Evolutionary conservation across 2,113 vertebrate species (phyloP), one percentile per base, ranked within the genome.

Genomic region (Casuarius casuarius): DNA sequence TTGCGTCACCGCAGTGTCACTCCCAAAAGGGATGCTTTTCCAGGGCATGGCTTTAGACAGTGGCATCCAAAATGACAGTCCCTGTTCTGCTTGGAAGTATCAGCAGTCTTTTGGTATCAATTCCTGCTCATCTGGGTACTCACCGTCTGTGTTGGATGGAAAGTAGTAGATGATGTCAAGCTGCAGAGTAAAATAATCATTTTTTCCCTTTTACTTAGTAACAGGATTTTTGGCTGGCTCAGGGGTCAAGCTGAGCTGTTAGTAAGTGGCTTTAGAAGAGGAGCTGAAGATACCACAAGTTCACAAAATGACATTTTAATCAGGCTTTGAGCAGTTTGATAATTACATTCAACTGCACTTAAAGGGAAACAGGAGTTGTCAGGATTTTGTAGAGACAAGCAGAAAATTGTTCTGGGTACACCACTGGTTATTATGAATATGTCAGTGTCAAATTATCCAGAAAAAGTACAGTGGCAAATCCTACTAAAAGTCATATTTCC

Each of bases 241-340:
- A 11, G 33, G 68, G 73, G 72, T 89, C 6, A 21, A 62, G 21
- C 74, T 42, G 63, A 85, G 91, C 74, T 94, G 73, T 68, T 29
- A 70, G 66, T 12, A 46, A 66, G 33, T 16, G 76, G 89, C 73
- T 95, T 77, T 46, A 33, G 74, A 61, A 87, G 77, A 94, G 71
- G 62, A 76, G 79, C 31, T 86, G 83, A 65, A 84, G 79, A 59
- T 63, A 62, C 42, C 70, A 87, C 68, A 95, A 93, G 92, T 73
- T 88, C 95, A 87, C 72, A 81, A 96, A 97, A 95, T 93, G 94
- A 92, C 95, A 94, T 95, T 97, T 97, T 96, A 97, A 97, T 98
- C 96, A 96, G 38, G 75, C 74, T 63, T 91, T 72, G 86, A 96
- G 94, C 75, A 97, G 96, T 97, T 96, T 84, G 91, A 92, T 98